Conservation (phyloP, 1,140 invertebrate genomes). For the Daktulosphaira vitifoliae region DNA sequence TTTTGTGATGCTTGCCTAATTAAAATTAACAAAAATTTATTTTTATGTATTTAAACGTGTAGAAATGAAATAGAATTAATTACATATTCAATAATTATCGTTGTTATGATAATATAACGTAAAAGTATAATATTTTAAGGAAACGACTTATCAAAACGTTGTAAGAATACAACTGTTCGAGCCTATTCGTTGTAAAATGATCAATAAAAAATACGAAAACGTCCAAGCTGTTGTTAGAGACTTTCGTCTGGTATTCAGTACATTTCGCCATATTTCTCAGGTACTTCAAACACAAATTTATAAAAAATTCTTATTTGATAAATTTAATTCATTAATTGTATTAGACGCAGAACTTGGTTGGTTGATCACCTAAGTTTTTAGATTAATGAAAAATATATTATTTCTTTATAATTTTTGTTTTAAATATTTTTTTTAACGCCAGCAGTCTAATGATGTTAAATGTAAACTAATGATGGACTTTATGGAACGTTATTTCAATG, state of each 20-base stretch:
- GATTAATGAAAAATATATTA: no score
- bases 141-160: constrained; percentile 24
- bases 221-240: constrained; percentile 24
- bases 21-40: no score
- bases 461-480: constrained; percentile 32
- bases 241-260: constrained; percentile 24
- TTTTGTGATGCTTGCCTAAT: no score
- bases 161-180: constrained; percentile 19
- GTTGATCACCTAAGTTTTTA: no score
- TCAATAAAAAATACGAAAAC: constrained; percentile 28
- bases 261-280: constrained; percentile 29
- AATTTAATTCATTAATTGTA: no score
- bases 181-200: constrained; percentile 27
- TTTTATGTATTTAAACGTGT: no score
- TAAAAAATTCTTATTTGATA: no score
- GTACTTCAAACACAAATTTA: neutral
- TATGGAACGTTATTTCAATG: constrained; percentile 28
- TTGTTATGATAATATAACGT: no score
- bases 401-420: no score
- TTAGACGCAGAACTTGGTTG: no score
- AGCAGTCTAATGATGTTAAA: constrained; percentile 29
- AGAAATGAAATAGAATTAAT: no score
- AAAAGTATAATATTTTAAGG: constrained; percentile 12
- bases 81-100: no score
- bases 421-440: neutral